Base-by-base conservation (phyloP, 92 coral and sea anemone genomes). In the Epizoanthus illoricatus region DNA sequence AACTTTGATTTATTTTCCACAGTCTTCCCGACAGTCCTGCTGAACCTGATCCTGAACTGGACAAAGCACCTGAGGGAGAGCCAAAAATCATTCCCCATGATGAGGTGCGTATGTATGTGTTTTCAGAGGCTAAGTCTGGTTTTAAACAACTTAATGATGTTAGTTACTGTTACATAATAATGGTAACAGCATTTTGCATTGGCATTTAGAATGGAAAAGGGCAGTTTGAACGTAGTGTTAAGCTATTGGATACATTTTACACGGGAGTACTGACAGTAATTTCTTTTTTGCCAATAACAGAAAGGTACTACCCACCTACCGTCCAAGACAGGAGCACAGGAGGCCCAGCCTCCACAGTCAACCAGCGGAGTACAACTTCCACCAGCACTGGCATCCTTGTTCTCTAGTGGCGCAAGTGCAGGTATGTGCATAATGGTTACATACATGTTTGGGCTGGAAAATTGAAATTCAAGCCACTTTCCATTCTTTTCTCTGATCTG, bases 1-100 rank as follows among this genome's bases (percentile, higher is more conserved):
- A 7, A 6, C 36, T 10, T 20, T 70, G 45, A 17, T 18, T 76
- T 73, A 23, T 69, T 72, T 15, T 64, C 67, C 7, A n/a, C 21
- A 96, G 99, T 88, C 88, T 96, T 59, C 99, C 99, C 5, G 95
- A 91, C 85, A 96, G 94, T 58, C 96, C 99, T 52, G 98, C 98
- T 23, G 99, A 96, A 78, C 99, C 99, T 47, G 99, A 96, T 4
- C 89, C 86, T 39, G 97, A 91, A n/a, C 76, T 80, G 69, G 92
- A 92, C 49, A 89, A 92, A 73, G 76, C 86, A 59, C 86, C 83
- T 13, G 65, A 90, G 12, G 94, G 92, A 6, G 98, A 96, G 65
- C 98, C 99, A 2, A 89, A 84, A 72, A 87, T 89, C 2, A 96
- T 96, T 43, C 99, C 99, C 23, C 99, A 96, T 74, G 99, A 96